Evolutionary conservation across 2,888 invertebrate species (phyloP).

Genomic region (Cosmorhoe ocellata): DNA sequence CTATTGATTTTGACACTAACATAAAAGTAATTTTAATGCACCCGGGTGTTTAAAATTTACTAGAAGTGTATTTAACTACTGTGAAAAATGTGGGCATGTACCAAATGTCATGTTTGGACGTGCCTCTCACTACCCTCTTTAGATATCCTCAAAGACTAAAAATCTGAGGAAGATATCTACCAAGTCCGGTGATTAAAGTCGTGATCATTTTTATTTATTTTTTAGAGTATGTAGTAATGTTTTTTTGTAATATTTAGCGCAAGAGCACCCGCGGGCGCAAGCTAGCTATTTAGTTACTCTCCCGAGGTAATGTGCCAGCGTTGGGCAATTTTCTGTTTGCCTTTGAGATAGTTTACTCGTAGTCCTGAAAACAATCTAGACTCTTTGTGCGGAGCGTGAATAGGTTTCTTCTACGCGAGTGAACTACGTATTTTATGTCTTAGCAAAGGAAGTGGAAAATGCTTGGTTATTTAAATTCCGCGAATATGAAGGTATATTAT

Average conservation of each 20-base stretch:
- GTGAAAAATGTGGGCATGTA: too few relatives aligned
- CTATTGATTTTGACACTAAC: too few relatives aligned
- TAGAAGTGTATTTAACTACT: too few relatives aligned
- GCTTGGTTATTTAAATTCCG: background rate
- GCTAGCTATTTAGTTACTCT: slow-evolving; percentile 7
- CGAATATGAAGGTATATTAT: background rate
- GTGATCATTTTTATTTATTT: too few relatives aligned
- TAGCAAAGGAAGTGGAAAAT: background rate
- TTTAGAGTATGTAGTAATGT: too few relatives aligned
- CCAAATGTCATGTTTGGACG: too few relatives aligned
- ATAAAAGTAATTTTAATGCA: too few relatives aligned
- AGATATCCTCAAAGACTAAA: too few relatives aligned
- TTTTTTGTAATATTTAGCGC: background rate
- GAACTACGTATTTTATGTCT: background rate
- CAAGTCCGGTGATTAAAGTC: too few relatives aligned
- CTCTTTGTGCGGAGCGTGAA: slow-evolving; percentile 8
- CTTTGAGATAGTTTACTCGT: slow-evolving; percentile 21
- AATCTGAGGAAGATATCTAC: too few relatives aligned
- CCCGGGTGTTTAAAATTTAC: too few relatives aligned
- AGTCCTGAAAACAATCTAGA: slow-evolving; percentile 19
- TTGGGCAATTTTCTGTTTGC: slow-evolving; percentile 15
- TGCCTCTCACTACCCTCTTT: too few relatives aligned
- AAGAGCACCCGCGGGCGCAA: slow-evolving; percentile 1
- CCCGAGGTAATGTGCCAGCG: slow-evolving; percentile 26
- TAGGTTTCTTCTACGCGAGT: slow-evolving; percentile 1